Evolutionary conservation across 2,888 invertebrate species (phyloP).

Genomic region (Drosophila niveifrons): DNA sequence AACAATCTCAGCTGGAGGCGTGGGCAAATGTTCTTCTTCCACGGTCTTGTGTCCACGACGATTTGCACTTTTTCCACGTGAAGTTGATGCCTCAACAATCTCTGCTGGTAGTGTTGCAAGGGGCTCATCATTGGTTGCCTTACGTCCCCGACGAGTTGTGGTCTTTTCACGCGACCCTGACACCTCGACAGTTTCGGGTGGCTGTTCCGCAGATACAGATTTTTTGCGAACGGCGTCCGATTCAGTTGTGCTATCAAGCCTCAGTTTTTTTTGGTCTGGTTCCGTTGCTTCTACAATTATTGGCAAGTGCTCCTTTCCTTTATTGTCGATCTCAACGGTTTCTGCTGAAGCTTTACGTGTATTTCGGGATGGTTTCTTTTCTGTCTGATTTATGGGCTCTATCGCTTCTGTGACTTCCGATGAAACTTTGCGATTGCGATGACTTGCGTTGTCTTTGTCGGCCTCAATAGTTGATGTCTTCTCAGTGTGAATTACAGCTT

Average conservation of each 20-base stretch:
- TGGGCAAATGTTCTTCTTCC: background rate
- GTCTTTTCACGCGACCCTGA: background rate
- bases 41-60: background rate
- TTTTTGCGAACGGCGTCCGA: conserved; percentile 28
- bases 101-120: background rate
- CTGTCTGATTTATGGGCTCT: background rate
- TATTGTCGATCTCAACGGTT: conserved; percentile 2
- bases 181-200: background rate
- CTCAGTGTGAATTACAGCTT: background rate
- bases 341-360: conserved; percentile 54
- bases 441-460: conserved; percentile 24
- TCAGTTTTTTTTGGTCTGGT: conserved; percentile 17
- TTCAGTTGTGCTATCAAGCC: background rate
- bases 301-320: conserved; percentile 4
- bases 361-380: conserved; percentile 28
- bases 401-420: conserved; percentile 19
- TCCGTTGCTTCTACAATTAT: conserved; percentile 30
- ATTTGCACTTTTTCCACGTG: background rate
- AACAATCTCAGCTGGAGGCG: background rate
- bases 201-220: background rate
- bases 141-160: background rate
- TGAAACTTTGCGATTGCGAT: conserved; percentile 39
- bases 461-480: background rate
- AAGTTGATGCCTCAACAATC: background rate
- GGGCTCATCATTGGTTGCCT: background rate